These are phyloP conservation scores for Megaceryle maxima DNA, from an alignment of 2,113 vertebrate species.

Conservation along the genomic window DNA sequence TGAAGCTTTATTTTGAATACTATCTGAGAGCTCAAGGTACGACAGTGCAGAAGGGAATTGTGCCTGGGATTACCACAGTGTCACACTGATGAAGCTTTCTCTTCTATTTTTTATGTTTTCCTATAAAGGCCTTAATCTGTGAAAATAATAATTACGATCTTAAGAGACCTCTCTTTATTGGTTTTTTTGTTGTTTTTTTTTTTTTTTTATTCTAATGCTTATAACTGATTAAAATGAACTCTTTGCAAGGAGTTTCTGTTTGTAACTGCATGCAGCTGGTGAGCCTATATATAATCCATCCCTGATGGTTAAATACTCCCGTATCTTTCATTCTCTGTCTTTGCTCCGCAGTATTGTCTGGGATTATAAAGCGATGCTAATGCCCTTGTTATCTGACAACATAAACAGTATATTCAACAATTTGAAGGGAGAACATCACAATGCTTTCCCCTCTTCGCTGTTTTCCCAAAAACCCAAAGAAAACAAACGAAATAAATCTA, in stretches of 20 bases:
- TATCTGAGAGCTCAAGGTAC: background rate
- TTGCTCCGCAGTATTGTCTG: background rate
- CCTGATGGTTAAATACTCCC: background rate
- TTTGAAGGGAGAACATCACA: background rate
- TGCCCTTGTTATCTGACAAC: background rate
- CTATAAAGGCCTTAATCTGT: background rate
- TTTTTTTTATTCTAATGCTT: background rate
- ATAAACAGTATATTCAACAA: background rate
- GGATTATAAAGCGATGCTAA: background rate
- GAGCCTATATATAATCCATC: background rate
- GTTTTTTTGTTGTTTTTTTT: background rate
- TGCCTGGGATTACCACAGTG: background rate
- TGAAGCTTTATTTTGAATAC: background rate
- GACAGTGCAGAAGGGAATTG: background rate
- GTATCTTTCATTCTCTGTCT: background rate
- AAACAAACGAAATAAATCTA: background rate
- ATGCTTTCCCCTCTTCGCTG: background rate
- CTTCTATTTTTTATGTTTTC: background rate
- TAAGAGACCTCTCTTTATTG: background rate
- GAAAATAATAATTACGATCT: background rate
- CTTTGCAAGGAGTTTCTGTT: background rate
- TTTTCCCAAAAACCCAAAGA: background rate
- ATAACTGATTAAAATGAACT: background rate
- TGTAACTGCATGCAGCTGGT: background rate
- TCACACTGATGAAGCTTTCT: background rate